Evolutionary conservation across 2,888 invertebrate genomes (phyloP), one percentile per base, ranked within the genome.

Genomic region (Nemotelus pantherinus): DNA sequence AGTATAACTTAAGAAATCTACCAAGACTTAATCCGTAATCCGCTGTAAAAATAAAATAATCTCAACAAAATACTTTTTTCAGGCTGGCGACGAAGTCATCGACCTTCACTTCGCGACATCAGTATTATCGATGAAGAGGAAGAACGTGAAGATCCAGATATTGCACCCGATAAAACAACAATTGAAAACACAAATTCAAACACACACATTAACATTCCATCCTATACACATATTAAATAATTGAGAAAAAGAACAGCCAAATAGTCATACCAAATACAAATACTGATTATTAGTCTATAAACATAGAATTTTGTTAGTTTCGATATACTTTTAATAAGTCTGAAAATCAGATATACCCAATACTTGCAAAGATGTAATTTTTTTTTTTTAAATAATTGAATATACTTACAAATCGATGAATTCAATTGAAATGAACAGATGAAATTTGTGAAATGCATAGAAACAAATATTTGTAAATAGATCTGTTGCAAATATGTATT

Each of bases 71-170:
- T 25, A 7, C 71, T 72, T 68, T 74, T 77, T 77, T 81, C 82
- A 88, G 93, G 93, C 77, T 95, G 95, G 95, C 90, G 93, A 39
- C 90, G 94, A 81, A 92, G 93, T 70, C 93, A 95, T 84, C 89
- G 94, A 79, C 95, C 94, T 3, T 95, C 95, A 0, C 93, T 95
- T 77, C 90, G 95, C 68, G 95, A 95, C 85, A 95, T 95, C 80
- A 94, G 94, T 80, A 95, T 95, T 85, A 94, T 94, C 85, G 93
- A 94, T 83, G 94, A 95, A 84, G 93, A 93, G 82, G 94, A 94
- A 81, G 90, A 93, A 81, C 90, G 90, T 44, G 93, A 92, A 77
- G 87, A 88, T 82, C 87, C 87, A 9, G 88, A 87, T 80, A 70
- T 83, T 45, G 84, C 84, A 6, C 83, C 83, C 3, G 86, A 87